Conservation (phyloP, 2,113 vertebrate species). For the Euleptes europaea region DNA sequence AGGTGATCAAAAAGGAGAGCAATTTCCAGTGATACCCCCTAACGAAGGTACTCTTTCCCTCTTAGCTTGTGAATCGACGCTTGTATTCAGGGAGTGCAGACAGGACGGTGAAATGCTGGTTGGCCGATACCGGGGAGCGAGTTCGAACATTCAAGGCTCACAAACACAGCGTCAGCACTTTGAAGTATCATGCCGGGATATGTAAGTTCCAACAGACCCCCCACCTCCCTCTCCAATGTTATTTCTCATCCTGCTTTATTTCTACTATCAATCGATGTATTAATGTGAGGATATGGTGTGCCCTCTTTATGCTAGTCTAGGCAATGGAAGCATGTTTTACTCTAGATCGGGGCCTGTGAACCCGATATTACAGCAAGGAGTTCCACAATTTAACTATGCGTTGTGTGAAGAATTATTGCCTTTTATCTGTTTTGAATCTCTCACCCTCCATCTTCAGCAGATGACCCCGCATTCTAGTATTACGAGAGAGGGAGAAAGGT, state of each 20-base stretch:
- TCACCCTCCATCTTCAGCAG: too few relatives aligned
- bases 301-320: background rate
- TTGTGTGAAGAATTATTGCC: too few relatives aligned
- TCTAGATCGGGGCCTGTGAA: too few relatives aligned
- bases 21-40: background rate
- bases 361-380: too few relatives aligned
- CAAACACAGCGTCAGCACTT: conserved; percentile 79
- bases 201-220: conserved; percentile 71
- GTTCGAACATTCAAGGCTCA: conserved; percentile 78
- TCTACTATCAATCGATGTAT: accelerated
- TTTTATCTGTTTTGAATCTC: too few relatives aligned
- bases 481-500: too few relatives aligned
- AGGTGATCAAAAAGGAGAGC: background rate
- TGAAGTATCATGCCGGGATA: conserved; percentile 80
- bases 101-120: conserved; percentile 81
- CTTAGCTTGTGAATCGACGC: conserved; percentile 76
- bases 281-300: background rate
- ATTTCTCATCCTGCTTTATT: background rate
- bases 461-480: too few relatives aligned
- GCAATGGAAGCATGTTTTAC: too few relatives aligned
- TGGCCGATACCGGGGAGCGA: conserved; percentile 73
- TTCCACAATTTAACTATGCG: too few relatives aligned
- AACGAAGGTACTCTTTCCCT: accelerated
- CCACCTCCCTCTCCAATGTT: conserved; percentile 1
- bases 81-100: conserved; percentile 80